Base-by-base conservation (phyloP, 2,113 vertebrate species). In the Sinocyclocheilus anophthalmus region DNA sequence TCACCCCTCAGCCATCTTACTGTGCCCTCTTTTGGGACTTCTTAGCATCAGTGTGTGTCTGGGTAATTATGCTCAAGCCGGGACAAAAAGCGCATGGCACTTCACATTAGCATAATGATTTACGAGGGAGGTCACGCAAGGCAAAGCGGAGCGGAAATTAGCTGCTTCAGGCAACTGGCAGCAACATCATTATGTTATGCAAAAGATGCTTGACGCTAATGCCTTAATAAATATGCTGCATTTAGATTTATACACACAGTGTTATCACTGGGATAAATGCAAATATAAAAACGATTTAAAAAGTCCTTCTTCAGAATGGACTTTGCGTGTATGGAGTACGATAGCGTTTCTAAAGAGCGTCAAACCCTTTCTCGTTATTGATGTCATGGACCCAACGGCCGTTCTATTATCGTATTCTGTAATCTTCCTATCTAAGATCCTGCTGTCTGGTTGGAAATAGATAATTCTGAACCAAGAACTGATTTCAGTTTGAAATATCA, bases 41-140 rank as follows among this genome's bases (percentile, higher is more conserved):
- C 84, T 81, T 88, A 88, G 83, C 90, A 86, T 90, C 88, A 80
- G 75, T 80, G 85, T 89, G 85, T 89, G 76, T 86, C 73, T 89
- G 80, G 81, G 81, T 89, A 88, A 89, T 83, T 88, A 81, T 80
- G 69, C 73, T 57, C 57, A 80, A 85, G 83, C 69, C 80, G 37
- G 37, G 75, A 84, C 67, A 77, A 81, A 79, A 83, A 77, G 63
- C 67, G 67, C 82, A 55, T 87, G 79, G 84, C 88, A 83, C 80
- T 82, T 76, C 59, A 72, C 80, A 91, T 91, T 91, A 91, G 86
- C 88, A 90, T 90, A 91, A 88, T 89, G 87, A 89, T 89, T 90
- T 88, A 88, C 42, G 70, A 83, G 59, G 77, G 82, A 88, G 84
- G 88, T 86, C 88, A 88, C 48, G 86, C 85, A 80, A 67, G 63